Evolutionary conservation across 2,113 vertebrate genomes (phyloP), one percentile per base, ranked within the genome.

Genomic region (Rhabdomys dilectus): DNA sequence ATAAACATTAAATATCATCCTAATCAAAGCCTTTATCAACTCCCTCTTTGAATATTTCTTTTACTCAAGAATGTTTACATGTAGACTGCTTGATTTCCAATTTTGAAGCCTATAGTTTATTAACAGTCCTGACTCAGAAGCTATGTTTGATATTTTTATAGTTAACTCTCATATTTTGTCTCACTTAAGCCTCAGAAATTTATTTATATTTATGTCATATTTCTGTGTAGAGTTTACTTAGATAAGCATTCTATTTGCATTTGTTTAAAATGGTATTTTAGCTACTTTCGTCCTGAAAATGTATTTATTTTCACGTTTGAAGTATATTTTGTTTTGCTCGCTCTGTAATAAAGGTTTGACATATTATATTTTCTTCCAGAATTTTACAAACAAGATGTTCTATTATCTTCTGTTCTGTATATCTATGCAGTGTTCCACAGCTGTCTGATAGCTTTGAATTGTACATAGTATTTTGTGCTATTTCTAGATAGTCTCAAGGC

Each of bases 1-100:
- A 51, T 60, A 1, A 86, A 73, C 39, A 48, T 91, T 84, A 39
- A 58, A 17, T 53, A 70, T 62, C 66, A 75, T 76, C 96, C 48
- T 88, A 60, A 51, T 91, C 4, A 78, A 92, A 91, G 4, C 66
- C 85, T 91, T 86, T 96, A 86, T 36, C 48, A 94, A 87, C 5
- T 64, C 91, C 48, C 16, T n/a, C 76, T 84, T 72, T 75, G 21
- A 19, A 89, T 78, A 81, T 95, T 84, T 90, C 3, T 66, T 95
- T 96, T 72, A 58, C 17, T 31, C 4, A 21, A 90, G 1, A 48
- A 11, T 93, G 62, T 72, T 94, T 91, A 62, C 34, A 68, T 53
- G 5, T 66, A 22, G 26, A 22, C 34, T 94, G 77, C 16, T 91
- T 64, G 39, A 95, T 77, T 96, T 95, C 17, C 19, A 87, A 45